phyloP scores from a whole-genome alignment of 2,888 invertebrate genomes.

The Lasiommata megera region DNA sequence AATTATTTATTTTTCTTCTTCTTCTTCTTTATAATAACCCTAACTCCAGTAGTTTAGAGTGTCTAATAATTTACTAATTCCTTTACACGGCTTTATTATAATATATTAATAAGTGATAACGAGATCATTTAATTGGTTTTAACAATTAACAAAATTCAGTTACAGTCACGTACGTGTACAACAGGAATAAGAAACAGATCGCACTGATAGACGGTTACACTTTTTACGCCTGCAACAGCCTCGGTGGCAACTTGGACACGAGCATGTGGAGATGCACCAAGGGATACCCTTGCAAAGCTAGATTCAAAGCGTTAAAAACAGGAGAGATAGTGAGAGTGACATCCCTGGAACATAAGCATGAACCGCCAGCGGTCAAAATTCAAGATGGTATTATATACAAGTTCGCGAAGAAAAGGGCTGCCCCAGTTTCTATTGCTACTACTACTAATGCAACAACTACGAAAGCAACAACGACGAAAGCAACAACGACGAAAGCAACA shows the following conservation, averaged over 20 bases:
- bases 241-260: conserved; percentile 23
- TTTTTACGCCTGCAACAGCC: conserved; percentile 39
- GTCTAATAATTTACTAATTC: no score
- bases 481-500: no score
- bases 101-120: no score
- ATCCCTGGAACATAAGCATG: conserved; percentile 41
- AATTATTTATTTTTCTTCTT: no score
- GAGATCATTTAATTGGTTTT: no score
- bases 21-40: no score
- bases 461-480: no score
- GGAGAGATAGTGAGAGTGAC: conserved; percentile 40
- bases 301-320: conserved; percentile 44
- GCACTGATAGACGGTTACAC: conserved; percentile 46
- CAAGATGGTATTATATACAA: conserved; percentile 34
- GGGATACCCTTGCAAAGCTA: conserved; percentile 48
- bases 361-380: conserved; percentile 38
- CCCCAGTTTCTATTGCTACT: not conserved
- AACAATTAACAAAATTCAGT: not conserved
- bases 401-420: conserved; percentile 21
- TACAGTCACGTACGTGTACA: conserved; percentile 41
- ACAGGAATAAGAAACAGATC: conserved; percentile 43
- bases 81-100: no score
- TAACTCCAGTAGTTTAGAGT: no score
- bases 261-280: conserved; percentile 52
- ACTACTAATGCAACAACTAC: no score